Evolutionary conservation across 1,140 invertebrate genomes (phyloP).

Genomic region (Macrobrachium rosenbergii): DNA sequence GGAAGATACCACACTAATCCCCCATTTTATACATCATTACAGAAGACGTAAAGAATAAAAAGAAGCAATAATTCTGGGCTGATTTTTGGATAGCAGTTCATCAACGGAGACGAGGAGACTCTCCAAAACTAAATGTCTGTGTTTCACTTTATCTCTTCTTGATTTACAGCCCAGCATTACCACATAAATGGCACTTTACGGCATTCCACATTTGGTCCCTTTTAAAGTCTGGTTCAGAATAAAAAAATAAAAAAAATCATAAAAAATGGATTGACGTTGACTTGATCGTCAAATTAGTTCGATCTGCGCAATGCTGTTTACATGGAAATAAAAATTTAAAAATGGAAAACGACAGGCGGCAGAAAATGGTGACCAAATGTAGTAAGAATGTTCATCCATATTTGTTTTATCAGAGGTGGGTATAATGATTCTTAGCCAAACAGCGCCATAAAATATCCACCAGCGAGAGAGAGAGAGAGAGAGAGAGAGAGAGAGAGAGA

Average conservation of each 20-base stretch:
- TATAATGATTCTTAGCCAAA: no score
- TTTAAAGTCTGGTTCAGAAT: neutral
- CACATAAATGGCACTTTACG: constrained; percentile 59
- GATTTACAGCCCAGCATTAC: constrained; percentile 56
- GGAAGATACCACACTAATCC: constrained; percentile 23
- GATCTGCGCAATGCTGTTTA: no score
- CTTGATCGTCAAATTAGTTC: no score
- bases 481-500: no score
- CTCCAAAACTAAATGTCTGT: constrained; percentile 52
- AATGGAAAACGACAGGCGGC: no score
- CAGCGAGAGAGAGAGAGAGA: no score
- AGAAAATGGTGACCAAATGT: no score
- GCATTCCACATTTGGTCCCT: constrained; percentile 41
- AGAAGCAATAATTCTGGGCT: constrained; percentile 43
- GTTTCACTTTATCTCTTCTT: constrained; percentile 53
- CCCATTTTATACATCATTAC: constrained; percentile 51
- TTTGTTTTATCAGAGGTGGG: no score
- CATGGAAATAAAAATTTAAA: no score
- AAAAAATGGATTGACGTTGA: neutral
- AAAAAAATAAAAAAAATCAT: constrained; percentile 2
- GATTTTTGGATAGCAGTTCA: constrained; percentile 56
- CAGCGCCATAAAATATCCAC: no score
- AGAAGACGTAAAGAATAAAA: constrained; percentile 42
- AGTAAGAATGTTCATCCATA: no score
- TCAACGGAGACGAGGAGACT: constrained; percentile 21